These are phyloP conservation scores for Ephestia elutella DNA, from an alignment of 1,140 invertebrate species.

Conservation along the genomic window DNA sequence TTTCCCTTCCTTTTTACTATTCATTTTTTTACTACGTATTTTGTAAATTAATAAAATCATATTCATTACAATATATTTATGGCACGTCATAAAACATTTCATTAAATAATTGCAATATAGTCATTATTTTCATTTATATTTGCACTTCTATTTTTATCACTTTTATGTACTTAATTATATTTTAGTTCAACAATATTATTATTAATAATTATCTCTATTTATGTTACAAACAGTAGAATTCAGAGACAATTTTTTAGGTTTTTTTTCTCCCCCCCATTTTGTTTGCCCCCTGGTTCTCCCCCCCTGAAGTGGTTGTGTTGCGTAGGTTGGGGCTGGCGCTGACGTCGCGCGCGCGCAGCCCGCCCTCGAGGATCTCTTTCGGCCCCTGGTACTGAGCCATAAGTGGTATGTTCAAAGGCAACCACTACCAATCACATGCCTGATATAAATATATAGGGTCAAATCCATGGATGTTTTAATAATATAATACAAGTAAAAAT, in stretches of 20 bases:
- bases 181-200: too few relatives aligned
- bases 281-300: too few relatives aligned
- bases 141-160: not conserved
- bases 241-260: too few relatives aligned
- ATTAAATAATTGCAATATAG: not conserved
- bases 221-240: too few relatives aligned
- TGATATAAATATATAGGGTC: not conserved
- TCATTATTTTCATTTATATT: not conserved
- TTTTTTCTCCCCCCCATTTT: too few relatives aligned
- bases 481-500: too few relatives aligned
- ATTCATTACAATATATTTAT: not conserved
- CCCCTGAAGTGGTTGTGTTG: constrained; percentile 11
- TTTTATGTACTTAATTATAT: not conserved
- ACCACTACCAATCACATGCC: constrained; percentile 5
- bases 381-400: constrained; percentile 63
- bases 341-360: constrained; percentile 45
- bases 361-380: constrained; percentile 68
- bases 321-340: constrained; percentile 59
- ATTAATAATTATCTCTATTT: too few relatives aligned
- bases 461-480: too few relatives aligned
- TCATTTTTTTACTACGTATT: constrained; percentile 21
- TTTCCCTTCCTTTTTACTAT: constrained; percentile 17
- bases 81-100: not conserved
- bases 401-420: not conserved
- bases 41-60: not conserved